Evolutionary conservation across 2,888 invertebrate species (phyloP), one percentile per base, ranked within the genome.

Genomic region (Chymomyza amoena): DNA sequence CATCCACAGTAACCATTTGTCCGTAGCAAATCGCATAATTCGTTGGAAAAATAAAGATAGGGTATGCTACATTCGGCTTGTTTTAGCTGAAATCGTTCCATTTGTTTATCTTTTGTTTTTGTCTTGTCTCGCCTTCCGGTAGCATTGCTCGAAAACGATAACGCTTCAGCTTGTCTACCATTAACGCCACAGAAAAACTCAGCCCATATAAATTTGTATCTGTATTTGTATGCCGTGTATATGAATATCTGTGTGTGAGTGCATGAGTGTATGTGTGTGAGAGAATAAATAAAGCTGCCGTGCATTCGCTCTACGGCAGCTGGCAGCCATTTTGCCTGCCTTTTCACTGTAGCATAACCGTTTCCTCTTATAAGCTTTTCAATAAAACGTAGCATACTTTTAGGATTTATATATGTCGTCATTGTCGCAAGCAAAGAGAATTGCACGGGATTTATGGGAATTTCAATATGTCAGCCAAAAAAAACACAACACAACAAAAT

Each of bases 111-210:
- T 45, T 45, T 45, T 45, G 39, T 13, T 45, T n/a, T 62, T 25
- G 25, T 51, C 66, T 72, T 62, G 51, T 25, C 36, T 51, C 28
- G 61, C 64, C 72, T 64, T 69, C 39, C 54, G 60, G 67, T 61
- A 50, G 59, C 57, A 66, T 56, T 77, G 69, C 70, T 74, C 61
- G 57, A 67, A 70, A 64, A 62, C 68, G 80, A 79, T 79, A 79
- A 73, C 81, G 20, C 54, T 45, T 45, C 13, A 45, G 70, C 67
- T 75, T 79, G 77, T 81, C 79, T 72, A 72, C 82, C 80, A 79
- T 79, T 77, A 79, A 74, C 77, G 79, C 75, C 61, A 70, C 70
- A 77, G 32, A 10, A 32, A 59, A 18, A 59, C 18, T 10, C 13
- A 59, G 18, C n/a, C 28, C 52, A 62, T 45, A 68, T 68, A 65